Conservation (phyloP, 2,888 invertebrate species). For the Campaea margaritaria region DNA sequence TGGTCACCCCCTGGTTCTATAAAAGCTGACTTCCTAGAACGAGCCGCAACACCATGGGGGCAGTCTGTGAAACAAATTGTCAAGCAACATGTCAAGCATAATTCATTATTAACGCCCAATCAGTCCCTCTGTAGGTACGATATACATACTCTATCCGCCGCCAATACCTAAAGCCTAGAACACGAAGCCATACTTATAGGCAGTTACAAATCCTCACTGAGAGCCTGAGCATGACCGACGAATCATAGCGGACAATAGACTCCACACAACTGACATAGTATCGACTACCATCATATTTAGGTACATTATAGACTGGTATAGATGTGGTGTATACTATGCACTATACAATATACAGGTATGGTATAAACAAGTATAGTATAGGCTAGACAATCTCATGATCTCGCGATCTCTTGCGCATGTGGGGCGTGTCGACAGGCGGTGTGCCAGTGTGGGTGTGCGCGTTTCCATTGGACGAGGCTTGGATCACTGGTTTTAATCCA, state of each 20-base stretch:
- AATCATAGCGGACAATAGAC: conserved; percentile 30
- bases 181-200: conserved; percentile 12
- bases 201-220: conserved; percentile 21
- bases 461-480: conserved; percentile 55
- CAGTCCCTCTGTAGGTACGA: neutral
- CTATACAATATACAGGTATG: too few relatives aligned
- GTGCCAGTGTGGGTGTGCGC: conserved; percentile 56
- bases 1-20: too few relatives aligned
- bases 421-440: conserved; percentile 50
- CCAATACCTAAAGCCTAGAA: neutral
- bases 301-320: conserved; percentile 8
- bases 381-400: conserved; percentile 73
- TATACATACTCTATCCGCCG: neutral
- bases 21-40: too few relatives aligned
- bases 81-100: neutral
- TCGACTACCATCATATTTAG: neutral
- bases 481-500: neutral
- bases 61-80: too few relatives aligned
- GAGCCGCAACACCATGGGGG: too few relatives aligned
- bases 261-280: conserved; percentile 28
- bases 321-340: too few relatives aligned
- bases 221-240: conserved; percentile 21
- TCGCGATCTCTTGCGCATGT: conserved; percentile 69
- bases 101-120: neutral
- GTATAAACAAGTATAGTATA: conserved; percentile 18